Percentiles rank a stretch among this genome's conserved stretches.
Conservation (phyloP, 2,797 vertebrate genomes). For the Myripristis jacobus region DNA sequence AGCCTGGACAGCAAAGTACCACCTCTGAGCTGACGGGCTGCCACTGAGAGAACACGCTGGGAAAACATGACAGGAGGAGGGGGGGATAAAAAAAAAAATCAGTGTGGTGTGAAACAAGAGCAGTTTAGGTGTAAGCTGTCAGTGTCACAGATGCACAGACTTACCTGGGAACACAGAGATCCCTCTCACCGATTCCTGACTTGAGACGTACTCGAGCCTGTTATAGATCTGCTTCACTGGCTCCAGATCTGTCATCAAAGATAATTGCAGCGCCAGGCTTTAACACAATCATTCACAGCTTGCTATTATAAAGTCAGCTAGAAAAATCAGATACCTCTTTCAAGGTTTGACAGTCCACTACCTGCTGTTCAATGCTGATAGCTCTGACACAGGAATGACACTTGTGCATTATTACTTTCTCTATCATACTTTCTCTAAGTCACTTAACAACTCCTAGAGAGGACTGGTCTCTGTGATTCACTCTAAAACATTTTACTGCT, state of each 20-base stretch:
- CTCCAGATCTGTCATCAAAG: slow-evolving; percentile 62
- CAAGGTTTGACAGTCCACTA: too few species aligned
- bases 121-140: neutral
- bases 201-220: slow-evolving; percentile 52
- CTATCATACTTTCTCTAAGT: neutral
- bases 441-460: neutral
- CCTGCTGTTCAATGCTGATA: too few species aligned
- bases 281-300: neutral
- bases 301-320: too few species aligned
- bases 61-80: slow-evolving; percentile 5
- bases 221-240: slow-evolving; percentile 62
- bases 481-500: too few species aligned
- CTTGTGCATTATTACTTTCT: too few species aligned
- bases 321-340: too few species aligned
- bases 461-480: neutral
- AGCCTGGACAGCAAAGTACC: slow-evolving; percentile 71
- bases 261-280: neutral
- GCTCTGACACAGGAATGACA: too few species aligned
- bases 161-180: slow-evolving; percentile 73
- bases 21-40: slow-evolving; percentile 64
- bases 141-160: neutral
- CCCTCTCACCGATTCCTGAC: slow-evolving; percentile 38
- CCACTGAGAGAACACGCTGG: slow-evolving; percentile 76
- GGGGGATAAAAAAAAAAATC: too few species aligned
- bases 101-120: neutral